Evolutionary conservation across 2,797 vertebrate species (phyloP), one percentile per base, ranked within the genome.

Genomic region (Coendou prehensilis): DNA sequence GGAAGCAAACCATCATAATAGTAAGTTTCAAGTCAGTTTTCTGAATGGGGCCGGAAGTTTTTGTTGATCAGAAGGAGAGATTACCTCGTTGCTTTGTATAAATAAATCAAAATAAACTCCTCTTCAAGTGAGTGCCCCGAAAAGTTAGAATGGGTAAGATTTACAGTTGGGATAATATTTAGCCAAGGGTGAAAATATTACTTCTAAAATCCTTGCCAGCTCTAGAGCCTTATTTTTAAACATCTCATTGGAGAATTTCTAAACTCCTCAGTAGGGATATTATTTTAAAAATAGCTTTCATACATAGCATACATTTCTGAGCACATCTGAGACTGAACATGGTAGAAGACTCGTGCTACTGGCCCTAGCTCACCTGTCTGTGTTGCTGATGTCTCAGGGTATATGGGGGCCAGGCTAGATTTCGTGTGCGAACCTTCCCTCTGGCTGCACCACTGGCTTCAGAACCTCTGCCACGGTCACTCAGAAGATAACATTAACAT

Each of bases 61-160:
- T 96, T 97, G 75, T 92, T 97, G 96, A 97, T 96, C 45, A 90
- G 56, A 85, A 93, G 81, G 67, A 94, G 54, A 96, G 93, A 98
- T 97, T 95, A 85, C 61, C 96, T 91, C 91, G 76, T 85, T 95
- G 76, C 50, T 96, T 95, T 93, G 90, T 83, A 67, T 91, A 96
- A 98, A 96, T 93, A 96, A 96, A 94, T 95, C 30, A 95, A 92
- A 97, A 96, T 87, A 93, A 97, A 93, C 93, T 97, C 41, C 71
- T 93, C 54, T 93, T 88, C 52, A 93, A 81, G 63, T 93, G 41
- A 76, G n/a, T 87, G 4, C 26, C 33, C 45, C 22, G n/a, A 64
- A 80, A 84, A 76, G 9, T 76, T 92, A 89, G 54, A 96, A 88
- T 90, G 63, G 26, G 28, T 87, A 93, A 86, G 87, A 89, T 92